Evolutionary conservation across 2,888 invertebrate genomes (phyloP).

Genomic region (Schrankia costaestrigalis): DNA sequence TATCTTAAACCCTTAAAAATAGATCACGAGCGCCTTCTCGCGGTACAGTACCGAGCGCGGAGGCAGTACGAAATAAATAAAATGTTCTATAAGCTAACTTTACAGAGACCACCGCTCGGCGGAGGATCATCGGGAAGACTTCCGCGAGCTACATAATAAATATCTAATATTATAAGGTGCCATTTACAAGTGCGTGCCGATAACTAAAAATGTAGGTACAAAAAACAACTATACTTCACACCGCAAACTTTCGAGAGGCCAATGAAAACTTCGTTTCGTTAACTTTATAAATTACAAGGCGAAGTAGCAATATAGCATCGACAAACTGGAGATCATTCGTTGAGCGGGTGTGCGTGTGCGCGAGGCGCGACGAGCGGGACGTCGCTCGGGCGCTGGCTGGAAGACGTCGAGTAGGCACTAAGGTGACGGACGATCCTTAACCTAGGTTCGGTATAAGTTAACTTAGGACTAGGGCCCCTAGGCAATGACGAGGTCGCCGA

Average conservation of each 20-base stretch:
- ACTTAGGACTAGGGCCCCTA: slow-evolving; percentile 70
- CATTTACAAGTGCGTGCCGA: slow-evolving; percentile 80
- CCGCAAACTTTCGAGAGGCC: slow-evolving; percentile 80
- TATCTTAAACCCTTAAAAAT: slow-evolving; percentile 80
- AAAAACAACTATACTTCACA: slow-evolving; percentile 73
- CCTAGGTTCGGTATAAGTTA: slow-evolving; percentile 72
- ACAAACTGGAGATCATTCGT: slow-evolving; percentile 79
- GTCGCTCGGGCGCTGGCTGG: slow-evolving; percentile 68
- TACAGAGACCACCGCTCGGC: slow-evolving; percentile 80
- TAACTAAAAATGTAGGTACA: slow-evolving; percentile 63
- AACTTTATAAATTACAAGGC: slow-evolving; percentile 72
- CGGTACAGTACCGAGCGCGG: slow-evolving; percentile 79
- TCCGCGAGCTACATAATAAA: slow-evolving; percentile 79
- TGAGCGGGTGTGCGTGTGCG: slow-evolving; percentile 73
- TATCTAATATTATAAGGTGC: slow-evolving; percentile 78
- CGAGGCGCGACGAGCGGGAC: slow-evolving; percentile 61
- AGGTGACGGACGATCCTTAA: slow-evolving; percentile 75
- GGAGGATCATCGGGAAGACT: slow-evolving; percentile 78
- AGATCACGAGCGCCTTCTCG: slow-evolving; percentile 81
- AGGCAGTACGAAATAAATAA: slow-evolving; percentile 80
- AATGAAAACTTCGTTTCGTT: slow-evolving; percentile 64
- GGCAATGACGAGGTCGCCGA: slow-evolving; percentile 76
- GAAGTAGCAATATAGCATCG: slow-evolving; percentile 71
- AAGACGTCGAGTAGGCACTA: slow-evolving; percentile 77
- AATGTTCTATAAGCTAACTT: slow-evolving; percentile 78